phyloP scores from a whole-genome alignment of 1,140 invertebrate genomes.

The Drosophila punjabiensis region DNA sequence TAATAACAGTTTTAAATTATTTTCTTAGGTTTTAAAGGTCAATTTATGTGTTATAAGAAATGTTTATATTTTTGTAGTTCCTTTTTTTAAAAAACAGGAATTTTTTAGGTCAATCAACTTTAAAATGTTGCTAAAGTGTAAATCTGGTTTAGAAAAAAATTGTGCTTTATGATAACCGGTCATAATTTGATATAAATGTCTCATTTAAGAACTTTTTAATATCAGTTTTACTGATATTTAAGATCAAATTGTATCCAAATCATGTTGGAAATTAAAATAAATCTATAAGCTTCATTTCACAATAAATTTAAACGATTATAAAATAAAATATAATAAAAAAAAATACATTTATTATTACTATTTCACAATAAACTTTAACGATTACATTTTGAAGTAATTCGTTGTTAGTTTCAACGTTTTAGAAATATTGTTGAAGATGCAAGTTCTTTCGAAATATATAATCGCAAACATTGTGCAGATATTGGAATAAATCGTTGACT shows the following conservation, averaged over 20 bases:
- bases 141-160: neutral
- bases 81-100: neutral
- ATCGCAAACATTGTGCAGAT: neutral
- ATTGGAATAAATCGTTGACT: neutral
- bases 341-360: too few species aligned
- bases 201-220: neutral
- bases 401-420: too few species aligned
- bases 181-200: neutral
- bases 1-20: neutral
- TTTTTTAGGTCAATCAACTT: conserved; percentile 2
- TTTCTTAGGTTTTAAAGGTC: neutral
- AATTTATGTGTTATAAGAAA: too few species aligned
- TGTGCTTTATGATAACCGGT: neutral
- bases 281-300: too few species aligned
- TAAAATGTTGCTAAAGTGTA: neutral
- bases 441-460: neutral
- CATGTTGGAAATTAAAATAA: too few species aligned
- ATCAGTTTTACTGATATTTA: neutral
- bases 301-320: too few species aligned
- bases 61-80: neutral
- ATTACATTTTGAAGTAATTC: too few species aligned
- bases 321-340: too few species aligned
- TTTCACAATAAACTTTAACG: too few species aligned
- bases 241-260: neutral
- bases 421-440: too few species aligned